Evolutionary conservation across 2,113 vertebrate genomes (phyloP), one percentile per base, ranked within the genome.

Genomic region (Tachuris rubrigastra): DNA sequence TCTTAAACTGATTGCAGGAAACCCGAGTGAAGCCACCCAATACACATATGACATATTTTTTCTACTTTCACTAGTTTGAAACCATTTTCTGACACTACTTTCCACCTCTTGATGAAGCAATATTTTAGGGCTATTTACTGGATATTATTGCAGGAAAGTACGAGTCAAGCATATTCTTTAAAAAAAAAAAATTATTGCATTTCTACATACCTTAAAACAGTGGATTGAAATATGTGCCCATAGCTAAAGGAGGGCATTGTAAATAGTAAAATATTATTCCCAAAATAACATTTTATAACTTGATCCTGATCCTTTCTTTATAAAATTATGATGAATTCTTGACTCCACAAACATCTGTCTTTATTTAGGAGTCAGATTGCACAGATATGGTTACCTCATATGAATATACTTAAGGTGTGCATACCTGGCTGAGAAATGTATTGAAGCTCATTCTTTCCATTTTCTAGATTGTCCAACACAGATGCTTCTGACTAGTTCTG

Each of bases 401-500:
- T 20, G 22, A 37, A 5, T 73, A n/a, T 24, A 58, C 73, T 67
- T 50, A 80, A 60, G 23, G 9, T 47, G 17, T 35, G 17, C n/a
- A 35, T 10, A 68, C 18, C 31, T 23, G 9, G 28, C 8, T 50
- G 41, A 58, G 30, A 77, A 73, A 25, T 28, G 49, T 15, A 24
- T 16, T 16, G 49, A 69, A 93, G 33, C 23, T 75, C 28, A 42
- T 69, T 37, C 33, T 62, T 82, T 68, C 65, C 22, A 1, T 59
- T 83, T 39, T 53, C 13, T 59, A 22, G 21, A 8, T 22, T 10
- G 5, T 59, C 69, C 44, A 55, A 4, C 69, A 35, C 0, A 0
- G 10, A 55, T 46, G 28, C 10, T 79, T 83, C 81, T 60, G 17
- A 23, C 44, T 50, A 30, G 2, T 7, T 75, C 16, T 80, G 16